Evolutionary conservation across 2,113 vertebrate species (phyloP).

Genomic region (Oryzias melastigma): DNA sequence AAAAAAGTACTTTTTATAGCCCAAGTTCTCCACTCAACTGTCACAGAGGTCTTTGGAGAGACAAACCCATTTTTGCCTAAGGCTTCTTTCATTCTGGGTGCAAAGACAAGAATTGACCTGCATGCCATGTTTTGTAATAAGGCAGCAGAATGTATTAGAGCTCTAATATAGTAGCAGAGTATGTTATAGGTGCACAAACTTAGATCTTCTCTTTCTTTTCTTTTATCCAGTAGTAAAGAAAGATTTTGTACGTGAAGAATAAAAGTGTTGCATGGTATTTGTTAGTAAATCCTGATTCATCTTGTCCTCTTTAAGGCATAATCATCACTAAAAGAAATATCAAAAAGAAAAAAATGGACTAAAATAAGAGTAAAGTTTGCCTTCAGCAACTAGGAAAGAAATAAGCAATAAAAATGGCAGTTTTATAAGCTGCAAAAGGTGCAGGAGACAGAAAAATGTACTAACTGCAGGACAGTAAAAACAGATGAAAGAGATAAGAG

Average conservation of each 20-base stretch:
- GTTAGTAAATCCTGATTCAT: no score
- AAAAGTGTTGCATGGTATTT: no score
- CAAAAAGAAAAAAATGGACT: no score
- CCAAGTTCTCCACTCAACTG: constrained; percentile 7
- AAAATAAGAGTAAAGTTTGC: no score
- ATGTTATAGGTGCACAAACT: neutral
- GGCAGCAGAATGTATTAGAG: constrained; percentile 36
- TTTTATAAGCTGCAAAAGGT: no score
- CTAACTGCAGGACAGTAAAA: no score
- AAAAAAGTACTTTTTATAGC: neutral
- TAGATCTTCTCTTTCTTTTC: neutral
- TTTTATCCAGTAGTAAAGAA: neutral
- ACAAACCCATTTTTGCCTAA: constrained; percentile 33
- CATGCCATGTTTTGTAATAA: constrained; percentile 43
- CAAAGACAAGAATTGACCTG: constrained; percentile 68
- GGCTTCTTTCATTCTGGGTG: constrained; percentile 45
- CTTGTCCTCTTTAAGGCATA: no score
- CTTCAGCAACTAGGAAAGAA: no score
- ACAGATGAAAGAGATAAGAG: neutral
- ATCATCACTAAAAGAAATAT: no score
- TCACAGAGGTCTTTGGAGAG: constrained; percentile 35
- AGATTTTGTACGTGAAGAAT: no score
- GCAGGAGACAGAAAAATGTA: no score
- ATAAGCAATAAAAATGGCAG: no score
- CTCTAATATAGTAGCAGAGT: constrained; percentile 10